A percentile compares a stretch with the other conserved stretches of the same genome.
Evolutionary conservation across 2,113 vertebrate species (phyloP).

Genomic region (Tringa solitaria): DNA sequence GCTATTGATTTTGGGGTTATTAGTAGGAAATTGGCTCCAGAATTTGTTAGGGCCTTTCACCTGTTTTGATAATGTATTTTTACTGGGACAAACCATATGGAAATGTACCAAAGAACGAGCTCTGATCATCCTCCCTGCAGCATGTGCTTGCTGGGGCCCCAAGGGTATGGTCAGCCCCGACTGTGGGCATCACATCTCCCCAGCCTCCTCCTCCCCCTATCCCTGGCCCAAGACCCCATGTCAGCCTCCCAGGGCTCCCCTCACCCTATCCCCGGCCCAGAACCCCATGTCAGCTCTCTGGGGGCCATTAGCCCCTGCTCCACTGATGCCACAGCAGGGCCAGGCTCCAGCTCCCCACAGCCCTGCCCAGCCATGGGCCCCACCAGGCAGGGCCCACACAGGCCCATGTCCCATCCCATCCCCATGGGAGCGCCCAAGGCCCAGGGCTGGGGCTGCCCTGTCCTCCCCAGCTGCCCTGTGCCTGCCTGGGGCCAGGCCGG

Average conservation of each 20-base stretch:
- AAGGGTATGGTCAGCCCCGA: not conserved
- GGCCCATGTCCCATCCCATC: not conserved
- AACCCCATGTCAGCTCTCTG: not conserved
- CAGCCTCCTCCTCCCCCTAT: not conserved
- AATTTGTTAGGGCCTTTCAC: not conserved
- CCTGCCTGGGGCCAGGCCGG: not conserved
- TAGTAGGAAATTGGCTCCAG: not conserved
- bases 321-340: not conserved
- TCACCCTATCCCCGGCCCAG: not conserved
- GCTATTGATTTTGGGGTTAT: not conserved
- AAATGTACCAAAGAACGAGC: not conserved
- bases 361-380: not conserved
- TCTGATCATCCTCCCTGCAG: not conserved
- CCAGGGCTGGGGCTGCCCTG: rapidly evolving
- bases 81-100: not conserved
- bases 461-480: not conserved
- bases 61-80: not conserved
- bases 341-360: not conserved
- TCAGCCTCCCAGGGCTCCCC: not conserved
- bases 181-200: not conserved
- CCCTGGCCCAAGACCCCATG: not conserved
- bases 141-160: not conserved
- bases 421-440: not conserved
- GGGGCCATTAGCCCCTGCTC: not conserved
- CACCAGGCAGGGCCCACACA: not conserved